Evolutionary conservation across 2,888 invertebrate genomes (phyloP).

Genomic region (Gastracanthus pulcherrimus): DNA sequence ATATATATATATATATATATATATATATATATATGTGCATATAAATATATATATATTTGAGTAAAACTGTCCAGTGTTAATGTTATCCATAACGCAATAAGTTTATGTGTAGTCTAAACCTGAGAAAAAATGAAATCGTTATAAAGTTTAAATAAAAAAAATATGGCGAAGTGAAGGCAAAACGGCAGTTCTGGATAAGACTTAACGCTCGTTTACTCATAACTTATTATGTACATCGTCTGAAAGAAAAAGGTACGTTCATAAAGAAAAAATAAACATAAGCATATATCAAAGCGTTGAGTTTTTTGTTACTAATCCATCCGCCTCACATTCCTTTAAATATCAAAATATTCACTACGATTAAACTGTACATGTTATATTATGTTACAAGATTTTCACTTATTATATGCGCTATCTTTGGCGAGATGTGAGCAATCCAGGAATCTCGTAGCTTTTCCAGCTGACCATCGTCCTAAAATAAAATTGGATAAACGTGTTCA

Average conservation of each 20-base stretch:
- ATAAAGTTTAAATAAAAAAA: conserved; percentile 51
- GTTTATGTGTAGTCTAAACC: conserved; percentile 66
- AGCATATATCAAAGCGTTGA: conserved; percentile 72
- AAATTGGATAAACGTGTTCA: too few species aligned
- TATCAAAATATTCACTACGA: neutral
- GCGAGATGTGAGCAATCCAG: neutral
- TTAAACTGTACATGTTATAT: neutral
- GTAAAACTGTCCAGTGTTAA: conserved; percentile 73
- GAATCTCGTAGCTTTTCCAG: conserved; percentile 43
- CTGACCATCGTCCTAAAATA: conserved; percentile 24
- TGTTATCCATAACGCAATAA: conserved; percentile 65
- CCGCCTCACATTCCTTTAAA: conserved; percentile 27
- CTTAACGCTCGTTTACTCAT: conserved; percentile 76
- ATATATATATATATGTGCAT: conserved; percentile 48
- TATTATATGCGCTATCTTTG: conserved; percentile 2
- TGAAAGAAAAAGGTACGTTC: conserved; percentile 73
- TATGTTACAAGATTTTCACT: neutral
- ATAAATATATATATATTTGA: conserved; percentile 69
- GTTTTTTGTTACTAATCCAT: conserved; percentile 57
- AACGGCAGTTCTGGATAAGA: conserved; percentile 71
- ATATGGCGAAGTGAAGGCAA: conserved; percentile 62
- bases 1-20: conserved; percentile 65
- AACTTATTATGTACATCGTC: conserved; percentile 76
- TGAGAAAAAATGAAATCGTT: conserved; percentile 51
- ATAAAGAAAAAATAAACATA: conserved; percentile 75